A percentile compares a stretch with the other conserved stretches of the same genome.
Evolutionary conservation across 1,140 invertebrate species (phyloP).

Genomic region (Gryllus bimaculatus): DNA sequence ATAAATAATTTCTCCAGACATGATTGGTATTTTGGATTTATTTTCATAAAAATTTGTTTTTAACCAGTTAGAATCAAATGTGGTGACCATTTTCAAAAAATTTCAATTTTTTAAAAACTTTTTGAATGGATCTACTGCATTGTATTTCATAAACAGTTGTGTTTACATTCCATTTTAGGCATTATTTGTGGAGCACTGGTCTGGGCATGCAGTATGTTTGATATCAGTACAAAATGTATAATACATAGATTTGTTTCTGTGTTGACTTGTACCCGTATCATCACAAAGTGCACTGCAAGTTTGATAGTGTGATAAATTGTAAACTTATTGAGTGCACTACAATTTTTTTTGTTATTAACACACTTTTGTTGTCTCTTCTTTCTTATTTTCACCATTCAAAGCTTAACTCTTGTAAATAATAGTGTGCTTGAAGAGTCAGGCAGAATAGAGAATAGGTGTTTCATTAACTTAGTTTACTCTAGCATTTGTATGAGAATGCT

Average conservation of each 20-base stretch:
- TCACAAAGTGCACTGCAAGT: neutral
- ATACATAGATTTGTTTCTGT: neutral
- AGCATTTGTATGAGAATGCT: neutral
- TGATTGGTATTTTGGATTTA: too few species aligned
- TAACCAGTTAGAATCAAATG: too few species aligned
- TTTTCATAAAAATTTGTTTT: too few species aligned
- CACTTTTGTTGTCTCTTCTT: neutral
- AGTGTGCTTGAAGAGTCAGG: neutral
- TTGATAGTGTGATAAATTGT: neutral
- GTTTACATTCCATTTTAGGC: neutral
- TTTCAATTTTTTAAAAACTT: neutral
- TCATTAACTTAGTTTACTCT: neutral
- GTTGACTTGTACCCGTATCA: neutral
- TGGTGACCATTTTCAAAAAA: neutral
- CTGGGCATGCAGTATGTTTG: neutral
- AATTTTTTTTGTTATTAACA: neutral
- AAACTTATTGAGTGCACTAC: neutral
- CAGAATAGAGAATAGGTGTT: neutral
- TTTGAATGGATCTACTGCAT: neutral
- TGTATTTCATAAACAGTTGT: neutral
- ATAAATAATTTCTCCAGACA: too few species aligned
- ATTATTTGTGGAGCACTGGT: neutral
- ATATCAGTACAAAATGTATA: neutral
- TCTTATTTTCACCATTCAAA: neutral
- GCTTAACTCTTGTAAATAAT: slow-evolving; percentile 1